These are phyloP conservation scores for Epicauta chinensis DNA, from an alignment of 1,140 invertebrate genomes.

Conservation along the genomic window DNA sequence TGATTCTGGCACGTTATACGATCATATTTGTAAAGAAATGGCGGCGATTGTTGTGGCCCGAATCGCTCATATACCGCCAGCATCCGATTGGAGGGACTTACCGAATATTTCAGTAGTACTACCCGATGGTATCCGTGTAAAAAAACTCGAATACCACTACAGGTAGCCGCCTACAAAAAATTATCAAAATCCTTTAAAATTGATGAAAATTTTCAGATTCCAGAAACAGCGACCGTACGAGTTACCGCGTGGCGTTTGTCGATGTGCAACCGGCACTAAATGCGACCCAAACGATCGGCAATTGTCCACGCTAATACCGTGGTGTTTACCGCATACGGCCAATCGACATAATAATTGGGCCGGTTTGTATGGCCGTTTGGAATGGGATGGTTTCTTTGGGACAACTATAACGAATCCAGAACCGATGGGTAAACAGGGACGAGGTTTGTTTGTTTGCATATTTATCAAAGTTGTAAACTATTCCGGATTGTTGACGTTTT, in stretches of 20 bases:
- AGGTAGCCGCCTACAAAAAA: slow-evolving; percentile 12
- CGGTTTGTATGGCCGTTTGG: slow-evolving; percentile 66
- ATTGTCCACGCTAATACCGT: slow-evolving; percentile 81
- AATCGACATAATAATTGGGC: slow-evolving; percentile 85
- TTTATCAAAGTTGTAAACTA: neutral
- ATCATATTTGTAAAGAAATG: slow-evolving; percentile 84
- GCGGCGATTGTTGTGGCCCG: slow-evolving; percentile 68
- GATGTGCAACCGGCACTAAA: slow-evolving; percentile 57
- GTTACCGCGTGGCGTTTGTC: slow-evolving; percentile 69
- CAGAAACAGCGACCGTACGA: slow-evolving; percentile 60
- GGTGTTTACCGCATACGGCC: slow-evolving; percentile 85
- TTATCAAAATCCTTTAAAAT: neutral
- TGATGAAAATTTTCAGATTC: too few species aligned
- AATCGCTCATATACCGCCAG: slow-evolving; percentile 70
- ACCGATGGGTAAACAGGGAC: slow-evolving; percentile 83
- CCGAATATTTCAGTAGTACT: slow-evolving; percentile 69
- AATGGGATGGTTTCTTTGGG: slow-evolving; percentile 81
- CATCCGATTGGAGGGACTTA: slow-evolving; percentile 81
- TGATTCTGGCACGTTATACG: slow-evolving; percentile 46
- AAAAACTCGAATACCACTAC: slow-evolving; percentile 51
- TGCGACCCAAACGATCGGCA: slow-evolving; percentile 73
- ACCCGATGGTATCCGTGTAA: slow-evolving; percentile 58
- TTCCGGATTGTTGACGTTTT: slow-evolving; percentile 4
- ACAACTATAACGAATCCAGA: slow-evolving; percentile 87
- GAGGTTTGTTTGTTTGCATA: slow-evolving; percentile 27